Evolutionary conservation across 2,113 vertebrate genomes (phyloP).

Genomic region (Oncorhynchus tshawytscha): DNA sequence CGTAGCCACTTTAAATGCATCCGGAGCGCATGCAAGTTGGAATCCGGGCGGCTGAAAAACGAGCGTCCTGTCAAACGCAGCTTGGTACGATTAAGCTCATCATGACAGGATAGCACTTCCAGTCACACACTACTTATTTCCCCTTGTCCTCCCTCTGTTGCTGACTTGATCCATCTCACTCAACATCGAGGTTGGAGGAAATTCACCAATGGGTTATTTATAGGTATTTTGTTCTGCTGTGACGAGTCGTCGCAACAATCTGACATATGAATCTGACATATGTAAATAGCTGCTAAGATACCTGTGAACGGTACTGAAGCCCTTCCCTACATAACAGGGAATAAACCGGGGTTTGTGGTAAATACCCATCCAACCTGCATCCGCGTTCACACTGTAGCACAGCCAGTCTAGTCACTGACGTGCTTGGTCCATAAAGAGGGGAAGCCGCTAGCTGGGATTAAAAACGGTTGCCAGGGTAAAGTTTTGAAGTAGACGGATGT

Average conservation of each 20-base stretch:
- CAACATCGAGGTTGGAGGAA: constrained; percentile 5
- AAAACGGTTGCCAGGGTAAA: constrained; percentile 40
- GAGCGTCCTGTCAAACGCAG: neutral
- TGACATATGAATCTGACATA: neutral
- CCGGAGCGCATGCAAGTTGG: too few relatives aligned
- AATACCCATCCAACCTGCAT: constrained; percentile 33
- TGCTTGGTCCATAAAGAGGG: constrained; percentile 18
- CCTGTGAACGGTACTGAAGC: constrained; percentile 13
- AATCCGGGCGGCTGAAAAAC: too few relatives aligned
- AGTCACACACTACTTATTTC: neutral
- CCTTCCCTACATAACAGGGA: constrained; percentile 19
- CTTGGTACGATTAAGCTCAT: neutral
- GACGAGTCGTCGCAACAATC: constrained; percentile 6
- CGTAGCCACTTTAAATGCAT: too few relatives aligned
- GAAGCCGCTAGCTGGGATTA: constrained; percentile 30
- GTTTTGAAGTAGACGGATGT: constrained; percentile 47
- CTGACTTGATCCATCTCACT: constrained; percentile 10
- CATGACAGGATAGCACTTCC: neutral
- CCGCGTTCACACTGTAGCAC: constrained; percentile 11
- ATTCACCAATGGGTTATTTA: constrained; percentile 15
- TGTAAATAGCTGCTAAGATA: constrained; percentile 14
- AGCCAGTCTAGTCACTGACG: constrained; percentile 31
- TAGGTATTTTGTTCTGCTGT: constrained; percentile 6
- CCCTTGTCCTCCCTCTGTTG: neutral
- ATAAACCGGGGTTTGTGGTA: constrained; percentile 12